Conservation (phyloP, 2,113 vertebrate species). For the Engraulis encrasicolus region DNA sequence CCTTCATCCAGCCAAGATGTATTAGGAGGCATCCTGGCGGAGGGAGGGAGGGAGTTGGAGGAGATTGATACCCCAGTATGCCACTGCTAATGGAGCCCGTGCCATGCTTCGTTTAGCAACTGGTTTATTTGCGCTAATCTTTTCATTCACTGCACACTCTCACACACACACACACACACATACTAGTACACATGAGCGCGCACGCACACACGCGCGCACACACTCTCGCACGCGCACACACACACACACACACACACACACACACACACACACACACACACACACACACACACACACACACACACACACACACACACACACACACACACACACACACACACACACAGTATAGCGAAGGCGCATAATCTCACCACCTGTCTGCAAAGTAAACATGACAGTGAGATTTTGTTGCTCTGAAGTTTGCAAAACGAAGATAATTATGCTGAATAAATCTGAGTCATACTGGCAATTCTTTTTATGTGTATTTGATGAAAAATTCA, state of each 20-base stretch:
- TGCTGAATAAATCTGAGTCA: not conserved
- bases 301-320: not conserved
- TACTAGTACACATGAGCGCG: too few species aligned
- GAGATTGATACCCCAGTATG: not conserved
- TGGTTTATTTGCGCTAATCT: not conserved
- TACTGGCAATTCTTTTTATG: not conserved
- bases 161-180: not conserved
- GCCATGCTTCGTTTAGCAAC: not conserved
- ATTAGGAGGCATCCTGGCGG: not conserved
- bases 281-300: not conserved
- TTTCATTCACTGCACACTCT: not conserved
- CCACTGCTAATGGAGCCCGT: not conserved
- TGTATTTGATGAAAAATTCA: constrained; percentile 11
- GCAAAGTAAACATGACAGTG: not conserved
- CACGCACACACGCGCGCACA: not conserved
- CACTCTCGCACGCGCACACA: not conserved
- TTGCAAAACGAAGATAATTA: not conserved
- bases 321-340: not conserved
- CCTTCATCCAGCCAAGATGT: not conserved
- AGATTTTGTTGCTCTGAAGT: constrained; percentile 6
- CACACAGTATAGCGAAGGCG: too few species aligned
- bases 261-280: not conserved
- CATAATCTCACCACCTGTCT: not conserved
- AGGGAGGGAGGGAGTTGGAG: not conserved
- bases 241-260: not conserved